Conservation (phyloP, 2,888 invertebrate species). For the Eilema sororculum region DNA sequence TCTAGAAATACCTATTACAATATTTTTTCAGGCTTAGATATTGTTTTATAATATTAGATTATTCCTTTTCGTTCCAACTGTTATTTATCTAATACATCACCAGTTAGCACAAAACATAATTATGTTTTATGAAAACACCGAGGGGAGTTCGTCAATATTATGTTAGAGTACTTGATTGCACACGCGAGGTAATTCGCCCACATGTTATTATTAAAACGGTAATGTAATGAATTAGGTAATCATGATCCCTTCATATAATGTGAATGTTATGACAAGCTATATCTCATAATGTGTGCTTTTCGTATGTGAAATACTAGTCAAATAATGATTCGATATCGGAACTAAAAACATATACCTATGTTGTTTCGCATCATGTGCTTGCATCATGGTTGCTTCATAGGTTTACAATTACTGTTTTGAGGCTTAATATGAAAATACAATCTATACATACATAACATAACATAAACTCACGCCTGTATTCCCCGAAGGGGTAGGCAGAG, state of each 20-base stretch:
- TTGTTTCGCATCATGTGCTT: no score
- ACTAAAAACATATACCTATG: no score
- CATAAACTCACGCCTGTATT: no score
- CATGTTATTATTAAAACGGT: conserved; percentile 33
- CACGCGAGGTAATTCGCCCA: conserved; percentile 34
- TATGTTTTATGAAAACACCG: conserved; percentile 46
- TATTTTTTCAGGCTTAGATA: no score
- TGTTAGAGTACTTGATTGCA: conserved; percentile 36
- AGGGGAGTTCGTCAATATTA: conserved; percentile 35
- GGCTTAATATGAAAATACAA: no score
- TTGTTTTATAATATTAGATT: background rate
- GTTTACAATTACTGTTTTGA: no score
- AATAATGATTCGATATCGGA: no score
- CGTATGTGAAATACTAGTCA: no score
- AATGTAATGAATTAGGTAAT: conserved; percentile 25
- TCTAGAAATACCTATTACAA: no score
- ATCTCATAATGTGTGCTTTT: background rate
- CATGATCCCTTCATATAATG: conserved; percentile 8
- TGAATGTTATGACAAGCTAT: background rate
- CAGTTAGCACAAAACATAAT: conserved; percentile 28
- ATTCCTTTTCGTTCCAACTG: background rate
- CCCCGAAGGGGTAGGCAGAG: no score
- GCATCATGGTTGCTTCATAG: no score
- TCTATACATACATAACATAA: no score
- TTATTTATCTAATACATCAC: conserved; percentile 28